A percentile compares a stretch with the other conserved stretches of the same genome.
These are phyloP conservation scores for Dinocampus coccinellae DNA, from an alignment of 2,888 invertebrate species.

Conservation along the genomic window DNA sequence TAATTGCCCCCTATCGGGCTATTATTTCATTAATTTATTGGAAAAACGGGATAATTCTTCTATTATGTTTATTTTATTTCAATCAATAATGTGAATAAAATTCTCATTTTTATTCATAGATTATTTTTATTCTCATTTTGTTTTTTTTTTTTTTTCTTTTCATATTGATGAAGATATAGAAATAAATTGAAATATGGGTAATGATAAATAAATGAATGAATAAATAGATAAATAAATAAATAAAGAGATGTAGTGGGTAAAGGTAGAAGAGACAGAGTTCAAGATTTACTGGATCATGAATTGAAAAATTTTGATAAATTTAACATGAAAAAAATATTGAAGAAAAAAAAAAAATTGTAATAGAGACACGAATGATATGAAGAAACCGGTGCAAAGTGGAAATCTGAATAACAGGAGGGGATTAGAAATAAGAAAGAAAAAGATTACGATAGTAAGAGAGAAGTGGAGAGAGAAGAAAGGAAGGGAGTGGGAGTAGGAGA, in stretches of 20 bases:
- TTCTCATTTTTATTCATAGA: background rate
- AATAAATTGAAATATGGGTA: no score
- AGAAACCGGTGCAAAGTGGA: conserved; percentile 28
- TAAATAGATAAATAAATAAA: no score
- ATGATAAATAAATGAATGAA: no score
- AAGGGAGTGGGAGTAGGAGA: conserved; percentile 37
- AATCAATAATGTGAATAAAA: background rate
- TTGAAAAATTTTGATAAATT: background rate
- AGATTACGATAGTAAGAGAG: no score
- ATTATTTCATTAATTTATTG: no score
- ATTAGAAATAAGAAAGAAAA: conserved; percentile 36
- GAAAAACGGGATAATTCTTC: background rate
- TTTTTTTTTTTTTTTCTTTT: background rate
- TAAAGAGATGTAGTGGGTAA: background rate
- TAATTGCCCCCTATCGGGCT: no score
- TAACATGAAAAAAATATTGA: background rate
- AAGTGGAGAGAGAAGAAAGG: conserved; percentile 41
- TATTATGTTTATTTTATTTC: background rate
- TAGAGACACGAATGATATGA: background rate
- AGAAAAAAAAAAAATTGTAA: background rate
- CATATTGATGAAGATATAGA: no score
- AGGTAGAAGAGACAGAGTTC: no score
- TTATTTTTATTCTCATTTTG: no score
- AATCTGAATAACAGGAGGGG: conserved; percentile 36
- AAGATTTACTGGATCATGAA: background rate